Evolutionary conservation across 1,140 invertebrate species (phyloP).

Genomic region (Aradophagus sp.): DNA sequence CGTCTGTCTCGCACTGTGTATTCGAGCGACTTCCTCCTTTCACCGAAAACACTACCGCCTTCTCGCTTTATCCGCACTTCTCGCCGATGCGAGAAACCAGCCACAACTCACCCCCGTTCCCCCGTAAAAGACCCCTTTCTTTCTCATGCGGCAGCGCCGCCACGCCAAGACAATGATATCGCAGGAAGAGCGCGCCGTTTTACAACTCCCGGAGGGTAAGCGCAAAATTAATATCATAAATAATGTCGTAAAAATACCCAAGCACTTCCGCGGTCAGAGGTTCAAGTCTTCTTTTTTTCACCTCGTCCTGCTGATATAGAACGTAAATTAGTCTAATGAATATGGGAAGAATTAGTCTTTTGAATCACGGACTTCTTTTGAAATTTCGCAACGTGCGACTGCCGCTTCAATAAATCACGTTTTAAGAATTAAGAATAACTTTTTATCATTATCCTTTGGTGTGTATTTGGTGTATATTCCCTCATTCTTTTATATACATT

Average conservation of each 20-base stretch:
- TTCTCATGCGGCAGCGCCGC: slow-evolving; percentile 57
- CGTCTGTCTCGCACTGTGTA: slow-evolving; percentile 45
- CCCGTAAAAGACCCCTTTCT: slow-evolving; percentile 69
- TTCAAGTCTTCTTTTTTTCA: slow-evolving; percentile 32
- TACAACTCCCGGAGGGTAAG: slow-evolving; percentile 71
- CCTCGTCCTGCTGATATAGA: slow-evolving; percentile 19
- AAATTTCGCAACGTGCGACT: too few relatives aligned
- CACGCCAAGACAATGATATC: slow-evolving; percentile 74
- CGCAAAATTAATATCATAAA: slow-evolving; percentile 76
- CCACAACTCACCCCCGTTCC: slow-evolving; percentile 71
- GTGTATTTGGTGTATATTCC: too few relatives aligned
- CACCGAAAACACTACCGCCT: slow-evolving; percentile 63
- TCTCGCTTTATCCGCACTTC: slow-evolving; percentile 52
- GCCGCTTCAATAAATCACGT: too few relatives aligned
- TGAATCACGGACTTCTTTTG: too few relatives aligned
- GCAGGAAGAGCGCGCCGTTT: slow-evolving; percentile 67
- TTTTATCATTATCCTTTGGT: too few relatives aligned
- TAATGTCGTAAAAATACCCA: slow-evolving; percentile 73
- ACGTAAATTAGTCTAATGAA: slow-evolving; percentile 45
- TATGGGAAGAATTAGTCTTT: too few relatives aligned
- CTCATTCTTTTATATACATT: too few relatives aligned
- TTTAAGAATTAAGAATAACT: too few relatives aligned
- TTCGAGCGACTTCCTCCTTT: slow-evolving; percentile 65
- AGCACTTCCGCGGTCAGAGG: slow-evolving; percentile 34
- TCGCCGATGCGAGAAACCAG: slow-evolving; percentile 54